Evolutionary conservation across 2,113 vertebrate genomes (phyloP).

Genomic region (Cranoglanis bouderius): DNA sequence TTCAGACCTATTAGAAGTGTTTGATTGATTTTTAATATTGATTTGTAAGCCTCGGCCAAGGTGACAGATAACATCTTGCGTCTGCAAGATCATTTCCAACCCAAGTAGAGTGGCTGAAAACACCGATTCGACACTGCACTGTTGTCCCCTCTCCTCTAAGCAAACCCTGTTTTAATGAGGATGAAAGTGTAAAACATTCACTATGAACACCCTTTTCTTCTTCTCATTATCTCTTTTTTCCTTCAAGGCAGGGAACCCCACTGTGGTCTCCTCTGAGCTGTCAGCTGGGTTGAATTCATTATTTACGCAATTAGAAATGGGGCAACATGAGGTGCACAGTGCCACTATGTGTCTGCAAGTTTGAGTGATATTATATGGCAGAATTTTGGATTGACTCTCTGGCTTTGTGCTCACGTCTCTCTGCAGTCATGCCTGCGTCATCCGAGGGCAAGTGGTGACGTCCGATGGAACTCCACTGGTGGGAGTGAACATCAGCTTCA

Average conservation of each 20-base stretch:
- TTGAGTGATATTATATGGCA: background rate
- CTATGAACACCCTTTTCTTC: constrained; percentile 57
- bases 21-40: constrained; percentile 52
- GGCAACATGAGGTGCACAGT: constrained; percentile 33
- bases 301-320: constrained; percentile 44
- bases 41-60: constrained; percentile 37
- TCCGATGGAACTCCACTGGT: constrained; percentile 94
- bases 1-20: constrained; percentile 44
- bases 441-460: constrained; percentile 95
- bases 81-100: constrained; percentile 39
- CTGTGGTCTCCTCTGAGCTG: constrained; percentile 53
- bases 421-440: constrained; percentile 90
- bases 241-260: constrained; percentile 56
- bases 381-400: background rate
- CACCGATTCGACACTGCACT: constrained; percentile 41
- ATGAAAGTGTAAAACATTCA: constrained; percentile 50
- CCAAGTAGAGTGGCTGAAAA: constrained; percentile 22
- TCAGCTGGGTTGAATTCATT: constrained; percentile 53
- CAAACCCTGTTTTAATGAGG: constrained; percentile 67
- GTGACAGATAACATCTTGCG: constrained; percentile 48
- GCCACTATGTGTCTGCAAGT: constrained; percentile 14
- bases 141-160: constrained; percentile 60
- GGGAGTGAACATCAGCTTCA: constrained; percentile 98
- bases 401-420: background rate
- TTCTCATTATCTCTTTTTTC: constrained; percentile 65